Conservation (phyloP, 1,140 invertebrate genomes). For the Oedothorax gibbosus region DNA sequence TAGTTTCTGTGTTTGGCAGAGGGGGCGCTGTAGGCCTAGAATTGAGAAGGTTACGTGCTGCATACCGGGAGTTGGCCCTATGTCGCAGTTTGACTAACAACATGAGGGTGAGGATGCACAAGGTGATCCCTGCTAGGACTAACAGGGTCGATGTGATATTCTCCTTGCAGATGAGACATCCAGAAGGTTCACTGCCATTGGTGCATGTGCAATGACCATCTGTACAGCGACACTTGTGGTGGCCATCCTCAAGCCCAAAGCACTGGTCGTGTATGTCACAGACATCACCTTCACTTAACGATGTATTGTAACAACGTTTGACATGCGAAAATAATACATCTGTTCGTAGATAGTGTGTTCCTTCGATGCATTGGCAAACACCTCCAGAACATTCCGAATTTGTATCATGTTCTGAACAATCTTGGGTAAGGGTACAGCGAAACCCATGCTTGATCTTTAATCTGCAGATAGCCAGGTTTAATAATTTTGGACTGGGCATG, state of each 20-base stretch:
- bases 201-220: slow-evolving; percentile 43
- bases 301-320: slow-evolving; percentile 45
- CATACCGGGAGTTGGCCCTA: slow-evolving; percentile 24
- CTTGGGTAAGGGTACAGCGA: slow-evolving; percentile 34
- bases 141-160: slow-evolving; percentile 55
- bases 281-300: slow-evolving; percentile 46
- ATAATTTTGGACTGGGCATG: slow-evolving; percentile 8
- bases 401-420: slow-evolving; percentile 46
- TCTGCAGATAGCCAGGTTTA: slow-evolving; percentile 24
- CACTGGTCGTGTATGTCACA: slow-evolving; percentile 58
- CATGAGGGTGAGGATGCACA: slow-evolving; percentile 29
- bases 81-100: slow-evolving; percentile 32
- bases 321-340: slow-evolving; percentile 37
- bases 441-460: slow-evolving; percentile 49
- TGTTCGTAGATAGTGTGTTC: slow-evolving; percentile 50
- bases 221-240: slow-evolving; percentile 50
- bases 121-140: slow-evolving; percentile 43
- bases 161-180: slow-evolving; percentile 54
- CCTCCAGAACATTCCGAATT: slow-evolving; percentile 47
- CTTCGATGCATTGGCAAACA: slow-evolving; percentile 51
- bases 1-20: slow-evolving; percentile 25
- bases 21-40: slow-evolving; percentile 47
- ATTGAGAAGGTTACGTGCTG: slow-evolving; percentile 29
- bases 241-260: slow-evolving; percentile 40
- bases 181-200: slow-evolving; percentile 27